A percentile compares a stretch with the other conserved stretches of the same genome.
phyloP scores from a whole-genome alignment of 2,797 vertebrate species.

The Schizopygopsis pylzovi region DNA sequence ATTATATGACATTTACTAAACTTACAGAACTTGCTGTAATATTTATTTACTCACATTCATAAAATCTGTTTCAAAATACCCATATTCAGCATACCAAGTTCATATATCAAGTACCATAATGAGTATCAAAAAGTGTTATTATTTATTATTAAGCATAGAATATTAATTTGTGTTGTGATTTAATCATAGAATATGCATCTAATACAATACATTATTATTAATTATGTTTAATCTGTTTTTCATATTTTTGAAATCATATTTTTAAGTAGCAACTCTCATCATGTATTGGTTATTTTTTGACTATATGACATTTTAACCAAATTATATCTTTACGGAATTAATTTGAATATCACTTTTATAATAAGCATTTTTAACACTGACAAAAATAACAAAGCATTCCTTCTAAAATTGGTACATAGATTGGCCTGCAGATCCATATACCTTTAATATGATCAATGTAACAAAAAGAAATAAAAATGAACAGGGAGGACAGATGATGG shows the following conservation, averaged over 20 bases:
- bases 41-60: neutral
- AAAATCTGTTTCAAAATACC: neutral
- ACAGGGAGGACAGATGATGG: conserved; percentile 4
- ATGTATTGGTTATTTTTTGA: neutral
- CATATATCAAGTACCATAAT: neutral
- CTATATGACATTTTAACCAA: neutral
- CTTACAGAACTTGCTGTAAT: neutral
- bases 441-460: conserved; percentile 67
- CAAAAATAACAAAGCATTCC: conserved; percentile 61
- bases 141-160: neutral
- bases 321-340: neutral
- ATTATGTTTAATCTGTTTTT: neutral
- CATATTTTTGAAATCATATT: neutral
- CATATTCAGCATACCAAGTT: neutral
- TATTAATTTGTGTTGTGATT: neutral
- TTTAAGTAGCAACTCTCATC: neutral
- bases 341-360: neutral
- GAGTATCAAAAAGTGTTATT: neutral
- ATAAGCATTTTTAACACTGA: conserved; percentile 56
- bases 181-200: neutral
- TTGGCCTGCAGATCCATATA: conserved; percentile 87
- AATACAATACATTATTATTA: neutral
- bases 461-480: conserved; percentile 48
- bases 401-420: conserved; percentile 75
- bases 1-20: neutral